Conservation (phyloP, 2,113 vertebrate species). For the Vombatus ursinus region DNA sequence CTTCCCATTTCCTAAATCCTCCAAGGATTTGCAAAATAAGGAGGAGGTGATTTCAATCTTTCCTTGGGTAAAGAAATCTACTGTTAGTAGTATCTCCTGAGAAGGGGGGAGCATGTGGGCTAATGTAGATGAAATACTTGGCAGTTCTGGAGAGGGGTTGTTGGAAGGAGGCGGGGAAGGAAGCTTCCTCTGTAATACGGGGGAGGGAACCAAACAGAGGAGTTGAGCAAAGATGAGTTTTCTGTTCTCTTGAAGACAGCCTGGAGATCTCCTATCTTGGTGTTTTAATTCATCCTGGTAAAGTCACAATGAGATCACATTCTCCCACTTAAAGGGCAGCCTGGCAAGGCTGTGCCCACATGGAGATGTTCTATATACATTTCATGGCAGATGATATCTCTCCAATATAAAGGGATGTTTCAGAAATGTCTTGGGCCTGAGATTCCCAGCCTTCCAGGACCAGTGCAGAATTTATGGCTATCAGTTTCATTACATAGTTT, state of each 20-base stretch:
- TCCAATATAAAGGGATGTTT: neutral
- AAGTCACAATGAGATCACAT: slow-evolving; percentile 19
- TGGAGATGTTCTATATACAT: slow-evolving; percentile 51
- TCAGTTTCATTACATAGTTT: slow-evolving; percentile 64
- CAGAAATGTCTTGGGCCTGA: slow-evolving; percentile 40
- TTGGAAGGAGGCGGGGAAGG: slow-evolving; percentile 66
- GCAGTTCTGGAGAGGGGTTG: slow-evolving; percentile 70
- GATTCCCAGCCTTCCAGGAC: slow-evolving; percentile 36
- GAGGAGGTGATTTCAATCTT: slow-evolving; percentile 77
- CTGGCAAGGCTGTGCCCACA: slow-evolving; percentile 10
- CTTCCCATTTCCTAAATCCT: slow-evolving; percentile 71
- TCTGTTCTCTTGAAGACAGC: slow-evolving; percentile 54
- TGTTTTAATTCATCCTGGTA: slow-evolving; percentile 42
- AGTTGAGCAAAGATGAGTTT: neutral
- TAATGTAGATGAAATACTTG: slow-evolving; percentile 71
- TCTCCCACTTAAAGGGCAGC: slow-evolving; percentile 48
- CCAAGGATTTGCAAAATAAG: slow-evolving; percentile 75
- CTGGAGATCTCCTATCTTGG: slow-evolving; percentile 24
- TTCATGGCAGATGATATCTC: slow-evolving; percentile 44
- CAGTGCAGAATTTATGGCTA: slow-evolving; percentile 53
- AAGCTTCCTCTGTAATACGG: slow-evolving; percentile 26
- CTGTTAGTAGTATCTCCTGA: slow-evolving; percentile 71
- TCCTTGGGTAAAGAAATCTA: slow-evolving; percentile 73
- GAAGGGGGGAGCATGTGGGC: slow-evolving; percentile 71
- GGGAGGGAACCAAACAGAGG: neutral